A percentile compares a stretch with the other conserved stretches of the same genome.
Conservation (phyloP, 2,113 vertebrate species). For the Corythaixoides concolor region DNA sequence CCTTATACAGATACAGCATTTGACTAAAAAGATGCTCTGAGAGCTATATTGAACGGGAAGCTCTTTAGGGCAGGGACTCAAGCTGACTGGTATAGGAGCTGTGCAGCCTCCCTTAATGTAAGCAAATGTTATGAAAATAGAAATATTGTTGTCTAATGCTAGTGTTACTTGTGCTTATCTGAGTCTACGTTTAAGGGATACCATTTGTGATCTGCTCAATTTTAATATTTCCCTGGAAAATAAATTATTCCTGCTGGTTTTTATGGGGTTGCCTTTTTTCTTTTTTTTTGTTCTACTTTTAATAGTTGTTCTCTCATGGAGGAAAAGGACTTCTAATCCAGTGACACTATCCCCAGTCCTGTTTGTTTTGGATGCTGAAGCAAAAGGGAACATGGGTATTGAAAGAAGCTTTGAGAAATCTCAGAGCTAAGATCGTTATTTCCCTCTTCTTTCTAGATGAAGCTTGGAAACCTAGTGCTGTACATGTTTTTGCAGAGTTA, state of each 20-base stretch:
- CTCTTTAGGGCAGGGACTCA: neutral
- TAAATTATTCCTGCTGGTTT: neutral
- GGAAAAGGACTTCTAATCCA: neutral
- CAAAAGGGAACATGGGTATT: neutral
- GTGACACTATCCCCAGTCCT: neutral
- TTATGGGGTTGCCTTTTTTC: neutral
- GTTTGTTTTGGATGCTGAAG: neutral
- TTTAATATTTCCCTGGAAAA: neutral
- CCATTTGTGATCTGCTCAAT: neutral
- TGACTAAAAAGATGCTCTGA: conserved; percentile 47
- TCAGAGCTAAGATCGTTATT: neutral
- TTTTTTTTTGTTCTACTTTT: neutral
- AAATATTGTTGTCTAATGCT: neutral
- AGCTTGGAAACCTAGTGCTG: neutral
- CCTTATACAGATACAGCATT: neutral
- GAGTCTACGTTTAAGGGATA: neutral
- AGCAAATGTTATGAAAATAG: neutral
- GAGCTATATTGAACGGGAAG: neutral
- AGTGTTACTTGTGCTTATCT: neutral
- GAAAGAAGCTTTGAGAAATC: neutral
- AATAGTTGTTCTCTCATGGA: neutral
- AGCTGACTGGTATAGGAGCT: neutral
- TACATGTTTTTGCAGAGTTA: neutral
- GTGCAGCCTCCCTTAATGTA: neutral
- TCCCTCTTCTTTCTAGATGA: neutral